phyloP scores from a whole-genome alignment of 2,888 invertebrate genomes.

The Drosophila nr. perissopoda region DNA sequence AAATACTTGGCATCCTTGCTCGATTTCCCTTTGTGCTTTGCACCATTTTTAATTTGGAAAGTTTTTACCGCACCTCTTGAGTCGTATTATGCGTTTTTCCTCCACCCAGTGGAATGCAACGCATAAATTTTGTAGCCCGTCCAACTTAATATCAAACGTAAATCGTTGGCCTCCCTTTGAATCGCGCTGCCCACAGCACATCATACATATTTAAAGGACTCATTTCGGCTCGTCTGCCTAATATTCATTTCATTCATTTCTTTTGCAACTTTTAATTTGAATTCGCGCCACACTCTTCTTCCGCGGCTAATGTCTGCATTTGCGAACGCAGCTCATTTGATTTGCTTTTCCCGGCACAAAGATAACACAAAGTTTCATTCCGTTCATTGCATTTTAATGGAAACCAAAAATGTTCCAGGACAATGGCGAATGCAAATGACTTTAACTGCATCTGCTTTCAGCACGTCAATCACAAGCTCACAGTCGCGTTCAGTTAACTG shows the following conservation, averaged over 20 bases:
- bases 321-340: slow-evolving; percentile 66
- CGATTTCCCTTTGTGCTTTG: slow-evolving; percentile 38
- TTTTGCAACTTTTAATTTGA: slow-evolving; percentile 80
- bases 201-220: slow-evolving; percentile 82
- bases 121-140: slow-evolving; percentile 72
- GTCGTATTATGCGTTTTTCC: slow-evolving; percentile 11
- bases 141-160: slow-evolving; percentile 76
- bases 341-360: slow-evolving; percentile 50
- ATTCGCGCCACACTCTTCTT: slow-evolving; percentile 41
- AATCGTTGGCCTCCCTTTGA: slow-evolving; percentile 61
- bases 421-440: slow-evolving; percentile 54
- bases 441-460: slow-evolving; percentile 45
- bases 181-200: slow-evolving; percentile 54
- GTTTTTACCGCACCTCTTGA: slow-evolving; percentile 43
- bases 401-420: slow-evolving; percentile 36
- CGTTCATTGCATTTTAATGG: slow-evolving; percentile 80
- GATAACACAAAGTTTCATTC: slow-evolving; percentile 68
- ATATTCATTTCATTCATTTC: slow-evolving; percentile 79
- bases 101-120: slow-evolving; percentile 36
- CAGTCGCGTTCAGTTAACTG: slow-evolving; percentile 48
- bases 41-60: slow-evolving; percentile 71
- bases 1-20: slow-evolving; percentile 63
- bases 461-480: slow-evolving; percentile 64
- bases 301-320: slow-evolving; percentile 6
- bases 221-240: slow-evolving; percentile 65